Evolutionary conservation across 2,797 vertebrate genomes (phyloP).

Genomic region (Dipus sagitta): DNA sequence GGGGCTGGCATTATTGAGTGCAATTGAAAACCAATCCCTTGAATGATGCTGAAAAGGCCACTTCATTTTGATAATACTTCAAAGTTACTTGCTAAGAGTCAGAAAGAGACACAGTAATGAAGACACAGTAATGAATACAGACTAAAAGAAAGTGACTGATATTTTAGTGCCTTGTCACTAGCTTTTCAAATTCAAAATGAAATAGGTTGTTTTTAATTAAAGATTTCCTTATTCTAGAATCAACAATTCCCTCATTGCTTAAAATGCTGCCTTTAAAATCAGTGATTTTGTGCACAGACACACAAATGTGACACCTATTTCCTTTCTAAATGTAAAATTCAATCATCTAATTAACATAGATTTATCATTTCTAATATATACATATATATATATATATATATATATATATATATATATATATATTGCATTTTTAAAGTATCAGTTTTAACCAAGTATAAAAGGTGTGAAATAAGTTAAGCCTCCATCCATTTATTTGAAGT

Average conservation of each 20-base stretch:
- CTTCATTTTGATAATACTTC: conserved; percentile 62
- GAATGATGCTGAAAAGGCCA: conserved; percentile 19
- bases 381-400: no score
- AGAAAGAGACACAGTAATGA: conserved; percentile 57
- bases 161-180: conserved; percentile 68
- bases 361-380: background rate
- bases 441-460: background rate
- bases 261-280: background rate
- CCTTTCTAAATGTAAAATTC: background rate
- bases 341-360: background rate
- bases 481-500: background rate
- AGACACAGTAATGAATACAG: conserved; percentile 7
- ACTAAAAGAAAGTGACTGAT: conserved; percentile 41
- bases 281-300: fast-evolving
- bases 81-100: conserved; percentile 57
- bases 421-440: background rate
- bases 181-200: conserved; percentile 56
- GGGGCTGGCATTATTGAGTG: conserved; percentile 47
- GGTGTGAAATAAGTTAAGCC: background rate
- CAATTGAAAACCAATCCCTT: conserved; percentile 61
- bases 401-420: no score
- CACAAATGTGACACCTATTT: background rate
- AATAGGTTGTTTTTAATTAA: conserved; percentile 59
- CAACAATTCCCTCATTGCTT: background rate
- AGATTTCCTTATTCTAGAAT: conserved; percentile 58